phyloP scores from a whole-genome alignment of 2,888 invertebrate species.

The Smittia aterrima region DNA sequence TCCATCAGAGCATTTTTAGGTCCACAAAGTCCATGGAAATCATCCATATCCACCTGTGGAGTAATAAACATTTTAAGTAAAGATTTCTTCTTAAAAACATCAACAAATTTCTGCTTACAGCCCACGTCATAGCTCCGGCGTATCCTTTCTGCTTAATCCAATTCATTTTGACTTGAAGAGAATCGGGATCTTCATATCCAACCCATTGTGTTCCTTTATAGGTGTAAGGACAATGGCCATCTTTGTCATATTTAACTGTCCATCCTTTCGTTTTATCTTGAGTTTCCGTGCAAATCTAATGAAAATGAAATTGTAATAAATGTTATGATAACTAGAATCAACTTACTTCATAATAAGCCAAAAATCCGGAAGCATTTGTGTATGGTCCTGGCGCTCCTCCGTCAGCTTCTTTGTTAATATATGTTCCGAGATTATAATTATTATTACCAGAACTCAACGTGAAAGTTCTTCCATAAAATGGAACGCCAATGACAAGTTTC shows the following conservation, averaged over 20 bases:
- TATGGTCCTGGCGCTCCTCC: conserved; percentile 83
- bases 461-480: conserved; percentile 84
- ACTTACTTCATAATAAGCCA: conserved; percentile 78
- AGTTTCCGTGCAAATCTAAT: conserved; percentile 74
- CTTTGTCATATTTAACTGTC: conserved; percentile 81
- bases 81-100: too few species aligned
- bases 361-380: conserved; percentile 82
- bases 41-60: conserved; percentile 85
- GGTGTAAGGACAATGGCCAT: conserved; percentile 79
- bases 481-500: conserved; percentile 83
- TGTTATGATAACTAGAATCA: conserved; percentile 36
- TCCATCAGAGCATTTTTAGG: conserved; percentile 71
- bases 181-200: conserved; percentile 79
- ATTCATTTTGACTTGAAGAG: conserved; percentile 86
- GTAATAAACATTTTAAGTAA: too few species aligned
- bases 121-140: conserved; percentile 90
- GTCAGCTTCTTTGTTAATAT: conserved; percentile 86
- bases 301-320: conserved; percentile 34
- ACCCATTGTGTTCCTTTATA: conserved; percentile 89
- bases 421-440: conserved; percentile 80
- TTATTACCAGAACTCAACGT: conserved; percentile 78
- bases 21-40: conserved; percentile 81
- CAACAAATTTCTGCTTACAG: too few species aligned
- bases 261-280: conserved; percentile 68
- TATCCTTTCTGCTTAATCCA: conserved; percentile 80